Base-by-base conservation (phyloP, 2,888 invertebrate species). In the Lycophotia porphyrea region DNA sequence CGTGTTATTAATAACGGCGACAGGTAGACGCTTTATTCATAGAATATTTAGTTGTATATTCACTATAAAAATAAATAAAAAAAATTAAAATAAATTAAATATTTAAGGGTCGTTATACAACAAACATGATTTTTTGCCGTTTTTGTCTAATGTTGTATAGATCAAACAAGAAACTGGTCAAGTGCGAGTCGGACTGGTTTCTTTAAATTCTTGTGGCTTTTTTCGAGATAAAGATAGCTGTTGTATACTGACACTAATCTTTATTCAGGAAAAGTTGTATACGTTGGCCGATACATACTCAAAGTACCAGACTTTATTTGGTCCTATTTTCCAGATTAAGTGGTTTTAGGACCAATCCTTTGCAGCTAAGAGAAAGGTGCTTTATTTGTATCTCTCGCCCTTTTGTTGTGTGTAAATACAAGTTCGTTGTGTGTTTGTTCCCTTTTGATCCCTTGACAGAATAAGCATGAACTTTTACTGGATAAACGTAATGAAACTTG, bases 281-380 rank as follows among this genome's bases (percentile, higher is more conserved):
- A n/a, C n/a, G 34, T 74, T 21, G 47, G 0, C 47, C 49, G 1
- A 49, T 80, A 58, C 47, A 74, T 69, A 71, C 81, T 63, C 61
- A 13, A 73, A 64, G 34, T n/a, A 4, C 31, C 34, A 60, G 31
- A 52, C 39, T 49, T 76, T 69, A 58, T 68, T 84, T 71, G 44
- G 42, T 71, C 63, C 76, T 65, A 61, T n/a, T 73, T 81, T 76
- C 58, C 69, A 68, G 71, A 81, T 81, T 81, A 81, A 85, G 76
- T 76, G 76, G 82, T 61, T 82, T 85, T 76, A 76, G 67, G 64
- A 68, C 47, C 42, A 73, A 82, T 76, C 68, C 71, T 71, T 82
- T 71, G 27, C 36, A 61, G 27, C 58, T 71, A 73, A 76, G 76
- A 58, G 67, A 74, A 81, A 76, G 64, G 61, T 81, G 61, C 74